These are phyloP conservation scores for Tarsius wallacei DNA, from an alignment of 2,797 vertebrate genomes.

Conservation along the genomic window DNA sequence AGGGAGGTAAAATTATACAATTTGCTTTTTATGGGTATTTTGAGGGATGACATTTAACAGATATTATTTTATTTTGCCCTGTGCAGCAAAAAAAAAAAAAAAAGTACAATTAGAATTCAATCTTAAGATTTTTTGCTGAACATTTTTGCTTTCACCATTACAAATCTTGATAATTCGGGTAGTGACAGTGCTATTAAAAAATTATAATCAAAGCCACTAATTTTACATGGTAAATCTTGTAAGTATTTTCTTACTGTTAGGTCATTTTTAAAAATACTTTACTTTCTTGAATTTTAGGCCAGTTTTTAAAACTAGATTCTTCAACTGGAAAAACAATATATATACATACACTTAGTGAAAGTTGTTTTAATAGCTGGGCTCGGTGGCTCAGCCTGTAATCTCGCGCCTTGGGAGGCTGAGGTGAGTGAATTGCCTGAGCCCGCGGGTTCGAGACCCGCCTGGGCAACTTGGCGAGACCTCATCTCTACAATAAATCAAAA, in stretches of 20 bases:
- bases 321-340: not conserved
- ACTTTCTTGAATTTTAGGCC: conserved; percentile 46
- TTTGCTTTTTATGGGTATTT: not conserved
- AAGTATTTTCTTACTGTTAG: not conserved
- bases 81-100: not conserved
- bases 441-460: no score
- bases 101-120: not conserved
- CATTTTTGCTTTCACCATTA: not conserved
- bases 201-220: not conserved
- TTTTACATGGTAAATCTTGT: not conserved
- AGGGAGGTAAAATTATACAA: not conserved
- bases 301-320: conserved; percentile 29
- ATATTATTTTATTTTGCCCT: conserved; percentile 60
- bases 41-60: not conserved
- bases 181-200: conserved; percentile 14
- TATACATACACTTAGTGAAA: not conserved
- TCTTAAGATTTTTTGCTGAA: conserved; percentile 41
- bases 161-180: conserved; percentile 34
- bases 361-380: no score
- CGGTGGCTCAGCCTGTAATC: no score
- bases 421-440: no score
- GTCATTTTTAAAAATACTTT: conserved; percentile 62
- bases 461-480: no score
- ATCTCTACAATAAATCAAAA: no score
- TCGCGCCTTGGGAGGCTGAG: no score